These are phyloP conservation scores for Saccopteryx leptura DNA, from an alignment of 2,113 vertebrate species.

Conservation along the genomic window DNA sequence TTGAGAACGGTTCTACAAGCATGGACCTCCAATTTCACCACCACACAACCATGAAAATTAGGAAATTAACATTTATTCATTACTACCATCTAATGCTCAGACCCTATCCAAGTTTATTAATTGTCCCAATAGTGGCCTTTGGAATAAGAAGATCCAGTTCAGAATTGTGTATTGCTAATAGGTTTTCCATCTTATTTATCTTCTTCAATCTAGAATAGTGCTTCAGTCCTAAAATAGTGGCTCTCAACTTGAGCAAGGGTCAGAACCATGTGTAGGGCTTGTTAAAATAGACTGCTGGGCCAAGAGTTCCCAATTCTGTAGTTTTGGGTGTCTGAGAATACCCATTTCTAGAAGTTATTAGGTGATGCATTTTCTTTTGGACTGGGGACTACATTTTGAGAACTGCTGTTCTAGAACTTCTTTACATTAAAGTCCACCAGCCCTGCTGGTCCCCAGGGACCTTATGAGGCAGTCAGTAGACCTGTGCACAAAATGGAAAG, in stretches of 20 bases:
- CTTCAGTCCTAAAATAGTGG: background rate
- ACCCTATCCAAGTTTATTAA: background rate
- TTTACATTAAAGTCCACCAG: background rate
- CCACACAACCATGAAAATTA: background rate
- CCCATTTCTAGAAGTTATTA: background rate
- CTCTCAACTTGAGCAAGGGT: background rate
- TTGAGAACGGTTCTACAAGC: background rate
- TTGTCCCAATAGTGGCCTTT: background rate
- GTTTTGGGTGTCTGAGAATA: background rate
- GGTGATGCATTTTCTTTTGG: background rate
- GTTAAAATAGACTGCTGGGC: background rate
- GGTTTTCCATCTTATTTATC: background rate
- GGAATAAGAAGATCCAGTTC: background rate
- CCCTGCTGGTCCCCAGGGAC: background rate
- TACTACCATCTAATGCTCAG: background rate
- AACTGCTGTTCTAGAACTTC: background rate
- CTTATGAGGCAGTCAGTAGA: background rate
- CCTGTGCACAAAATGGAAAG: background rate
- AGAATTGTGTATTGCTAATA: background rate
- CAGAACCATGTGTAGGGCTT: background rate
- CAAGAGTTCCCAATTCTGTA: background rate
- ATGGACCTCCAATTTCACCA: background rate
- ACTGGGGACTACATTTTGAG: background rate
- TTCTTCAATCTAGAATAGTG: background rate
- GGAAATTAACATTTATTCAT: background rate